Percentiles rank a stretch among this genome's conserved stretches.
These are phyloP conservation scores for Lophius piscatorius DNA, from an alignment of 2,113 vertebrate genomes.

Conservation along the genomic window DNA sequence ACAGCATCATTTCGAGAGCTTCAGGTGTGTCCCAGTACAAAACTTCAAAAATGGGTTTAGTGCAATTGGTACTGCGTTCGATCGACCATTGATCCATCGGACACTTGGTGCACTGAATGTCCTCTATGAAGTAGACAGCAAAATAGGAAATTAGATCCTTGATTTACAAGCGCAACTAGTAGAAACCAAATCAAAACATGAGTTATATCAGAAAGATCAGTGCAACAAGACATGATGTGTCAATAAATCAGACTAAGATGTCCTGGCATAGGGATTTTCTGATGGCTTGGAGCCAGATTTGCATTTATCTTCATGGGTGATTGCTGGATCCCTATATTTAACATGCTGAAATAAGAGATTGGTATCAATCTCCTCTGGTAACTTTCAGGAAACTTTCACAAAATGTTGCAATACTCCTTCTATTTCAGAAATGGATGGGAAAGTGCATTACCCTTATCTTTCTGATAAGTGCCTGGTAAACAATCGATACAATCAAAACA, in stretches of 20 bases:
- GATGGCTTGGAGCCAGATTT: no score
- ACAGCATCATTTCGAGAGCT: constrained; percentile 57
- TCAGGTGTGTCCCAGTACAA: constrained; percentile 76
- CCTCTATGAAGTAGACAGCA: constrained; percentile 69
- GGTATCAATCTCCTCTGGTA: no score
- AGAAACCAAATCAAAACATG: background rate
- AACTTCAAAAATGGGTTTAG: constrained; percentile 67
- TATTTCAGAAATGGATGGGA: constrained; percentile 45
- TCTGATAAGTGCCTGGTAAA: constrained; percentile 82
- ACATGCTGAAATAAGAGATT: no score
- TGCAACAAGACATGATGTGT: no score
- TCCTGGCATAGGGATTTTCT: no score
- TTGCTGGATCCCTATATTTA: no score
- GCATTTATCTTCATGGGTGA: no score
- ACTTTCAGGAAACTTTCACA: background rate
- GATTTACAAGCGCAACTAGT: background rate
- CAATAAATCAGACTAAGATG: no score
- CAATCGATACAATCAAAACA: constrained; percentile 92
- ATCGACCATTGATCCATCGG: constrained; percentile 82
- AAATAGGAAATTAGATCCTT: background rate
- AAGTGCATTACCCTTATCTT: constrained; percentile 58
- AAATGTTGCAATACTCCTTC: background rate
- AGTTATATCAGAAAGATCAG: no score
- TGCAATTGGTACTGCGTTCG: constrained; percentile 70
- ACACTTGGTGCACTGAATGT: constrained; percentile 78